Evolutionary conservation across 2,888 invertebrate species (phyloP), one percentile per base, ranked within the genome.

Genomic region (Eupsilia transversa): DNA sequence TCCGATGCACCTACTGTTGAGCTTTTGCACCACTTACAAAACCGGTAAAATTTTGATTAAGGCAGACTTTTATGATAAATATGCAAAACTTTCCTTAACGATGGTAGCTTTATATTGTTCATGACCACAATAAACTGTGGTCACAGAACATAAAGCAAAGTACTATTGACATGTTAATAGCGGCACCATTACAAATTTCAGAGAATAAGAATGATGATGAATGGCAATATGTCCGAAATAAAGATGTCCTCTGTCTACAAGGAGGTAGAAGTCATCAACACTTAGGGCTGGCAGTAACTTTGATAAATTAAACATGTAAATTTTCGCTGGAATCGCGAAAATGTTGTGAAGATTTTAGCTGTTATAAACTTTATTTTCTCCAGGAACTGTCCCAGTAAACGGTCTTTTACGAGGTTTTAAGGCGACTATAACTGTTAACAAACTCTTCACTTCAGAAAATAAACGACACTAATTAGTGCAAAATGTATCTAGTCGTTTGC

Each of bases 131-230:
- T 79, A 76, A 76, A 77, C 79, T 79, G 54, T 68, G 73, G 66
- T 74, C 76, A 82, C 46, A 84, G 73, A 74, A 74, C 84, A 83
- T 83, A 87, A 84, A 84, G 70, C 74, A 84, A 79, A 75, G 75
- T 83, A 75, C 88, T 88, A 89, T 88, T 89, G 87, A 85, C 87
- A 87, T 80, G 79, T 85, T 88, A 87, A 87, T 85, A 86, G 86
- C 83, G 83, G 82, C 66, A 86, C 90, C 91, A 91, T 92, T 91
- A 93, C 89, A 87, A 91, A 93, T 92, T 93, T 93, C 93, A 91
- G 89, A 92, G 93, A 93, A 93, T 90, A 87, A 87, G 89, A 93
- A 92, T 91, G 90, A 93, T 93, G 94, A 94, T 94, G 92, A 93
- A 93, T 94, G 88, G 91, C 88, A 80, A 89, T 89, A 91, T 86